Conservation (phyloP, 1,140 invertebrate genomes). For the Solenopsis fugax region DNA sequence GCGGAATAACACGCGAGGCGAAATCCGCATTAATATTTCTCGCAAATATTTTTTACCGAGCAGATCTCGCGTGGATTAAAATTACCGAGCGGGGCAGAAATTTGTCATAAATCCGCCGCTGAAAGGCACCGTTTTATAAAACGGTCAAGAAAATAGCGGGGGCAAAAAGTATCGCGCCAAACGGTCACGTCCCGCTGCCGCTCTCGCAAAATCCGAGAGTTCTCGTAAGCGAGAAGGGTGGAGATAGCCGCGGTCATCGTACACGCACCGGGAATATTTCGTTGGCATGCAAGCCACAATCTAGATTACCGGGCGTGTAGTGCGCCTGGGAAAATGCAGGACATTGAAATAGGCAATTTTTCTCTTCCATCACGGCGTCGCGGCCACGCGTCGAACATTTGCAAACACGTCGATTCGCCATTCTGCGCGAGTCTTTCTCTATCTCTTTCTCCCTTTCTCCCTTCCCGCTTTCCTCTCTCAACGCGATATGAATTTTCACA, state of each 20-base stretch:
- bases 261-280: constrained; percentile 37
- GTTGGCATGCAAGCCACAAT: constrained; percentile 49
- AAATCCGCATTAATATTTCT: constrained; percentile 66
- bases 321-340: constrained; percentile 61
- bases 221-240: neutral
- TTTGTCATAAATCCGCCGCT: constrained; percentile 68
- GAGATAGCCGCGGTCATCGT: constrained; percentile 34
- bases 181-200: constrained; percentile 3
- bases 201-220: constrained; percentile 22
- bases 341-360: constrained; percentile 68
- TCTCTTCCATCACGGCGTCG: constrained; percentile 51
- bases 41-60: constrained; percentile 63
- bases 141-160: neutral
- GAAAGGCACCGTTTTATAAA: neutral
- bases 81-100: constrained; percentile 60
- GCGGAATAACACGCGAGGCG: constrained; percentile 14
- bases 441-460: neutral
- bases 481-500: constrained; percentile 68
- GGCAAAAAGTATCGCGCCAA: constrained; percentile 18
- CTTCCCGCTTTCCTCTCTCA: neutral
- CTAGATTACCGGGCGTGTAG: constrained; percentile 19
- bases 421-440: constrained; percentile 24
- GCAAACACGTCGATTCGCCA: constrained; percentile 66
- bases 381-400: constrained; percentile 66
- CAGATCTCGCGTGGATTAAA: constrained; percentile 40